Conservation (phyloP, 2,113 vertebrate species). For the Oreotrochilus melanogaster region DNA sequence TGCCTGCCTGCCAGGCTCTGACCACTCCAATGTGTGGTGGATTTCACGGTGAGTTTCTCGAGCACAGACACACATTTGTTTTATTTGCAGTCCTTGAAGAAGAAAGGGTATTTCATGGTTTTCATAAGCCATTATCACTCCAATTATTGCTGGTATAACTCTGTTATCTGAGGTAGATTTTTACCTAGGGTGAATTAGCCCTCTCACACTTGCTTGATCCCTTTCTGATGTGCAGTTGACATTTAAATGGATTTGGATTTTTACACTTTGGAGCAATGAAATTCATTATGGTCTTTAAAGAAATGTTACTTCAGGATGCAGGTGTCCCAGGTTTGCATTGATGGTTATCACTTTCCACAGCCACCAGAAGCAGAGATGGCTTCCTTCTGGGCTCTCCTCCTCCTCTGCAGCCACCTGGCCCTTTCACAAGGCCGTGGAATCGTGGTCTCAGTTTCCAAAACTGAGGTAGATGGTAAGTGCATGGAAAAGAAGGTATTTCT, state of each 20-base stretch:
- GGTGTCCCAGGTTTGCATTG: not conserved
- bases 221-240: conserved; percentile 10
- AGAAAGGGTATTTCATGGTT: not conserved
- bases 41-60: not conserved
- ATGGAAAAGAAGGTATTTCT: not conserved
- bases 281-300: not conserved
- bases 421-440: conserved; percentile 26
- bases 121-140: conserved; percentile 4
- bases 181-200: not conserved
- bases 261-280: not conserved
- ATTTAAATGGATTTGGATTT: not conserved
- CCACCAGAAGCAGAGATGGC: not conserved
- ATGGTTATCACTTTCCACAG: not conserved
- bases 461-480: conserved; percentile 45
- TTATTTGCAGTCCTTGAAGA: not conserved
- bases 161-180: not conserved
- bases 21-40: not conserved
- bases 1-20: not conserved
- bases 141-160: not conserved
- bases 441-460: rapidly evolving
- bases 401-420: conserved; percentile 60
- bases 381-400: not conserved
- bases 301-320: not conserved
- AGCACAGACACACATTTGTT: rapidly evolving
- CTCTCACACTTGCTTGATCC: not conserved